Base-by-base conservation (phyloP, 1,140 invertebrate species). In the Zaprionus vittiger region DNA sequence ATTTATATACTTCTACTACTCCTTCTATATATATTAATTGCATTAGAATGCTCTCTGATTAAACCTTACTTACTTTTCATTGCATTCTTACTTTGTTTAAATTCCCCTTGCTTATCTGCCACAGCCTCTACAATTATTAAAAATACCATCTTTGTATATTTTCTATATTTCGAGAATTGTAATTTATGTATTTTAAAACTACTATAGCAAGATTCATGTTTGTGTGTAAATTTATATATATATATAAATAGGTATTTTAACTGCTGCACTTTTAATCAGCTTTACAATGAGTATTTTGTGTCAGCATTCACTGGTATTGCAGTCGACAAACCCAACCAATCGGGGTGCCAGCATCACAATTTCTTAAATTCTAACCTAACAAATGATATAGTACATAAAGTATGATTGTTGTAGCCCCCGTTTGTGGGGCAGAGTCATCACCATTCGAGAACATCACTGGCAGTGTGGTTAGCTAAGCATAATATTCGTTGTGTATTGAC, bases 381-480 rank as follows among this genome's bases (percentile, higher is more conserved):
- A 77, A 89, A 52, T 80, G 70, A 73, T 85, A 85, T 86, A 80
- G 83, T 89, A 89, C 72, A 89, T 76, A 84, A 72, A 60, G 69
- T 77, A 71, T 77, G 78, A 87, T 81, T 73, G 80, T 73, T 77
- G 73, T 78, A 74, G 56, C 62, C 62, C 69, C 62, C 69, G 49
- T 54, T 38, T 54, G 47, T 22, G 31, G 56, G 66, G 61, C 66
- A 64, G n/a, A 66, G 65, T 73, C 75, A 63, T 52, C 68, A 74
- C 73, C 38, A 74, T 78, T 73, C 64, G 34, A 79, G 64, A 75
- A 77, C 71, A 73, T 70, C 79, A 79, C 82, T 79, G 91, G 91
- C 91, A 92, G 91, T 92, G 91, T 92, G 91, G 83, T 92, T 92
- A 92, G 91, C 91, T 91, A 85, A 90, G 64, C 79, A 80, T 84